Base-by-base conservation (phyloP, 1,140 invertebrate genomes). In the Diabrotica virgifera region DNA sequence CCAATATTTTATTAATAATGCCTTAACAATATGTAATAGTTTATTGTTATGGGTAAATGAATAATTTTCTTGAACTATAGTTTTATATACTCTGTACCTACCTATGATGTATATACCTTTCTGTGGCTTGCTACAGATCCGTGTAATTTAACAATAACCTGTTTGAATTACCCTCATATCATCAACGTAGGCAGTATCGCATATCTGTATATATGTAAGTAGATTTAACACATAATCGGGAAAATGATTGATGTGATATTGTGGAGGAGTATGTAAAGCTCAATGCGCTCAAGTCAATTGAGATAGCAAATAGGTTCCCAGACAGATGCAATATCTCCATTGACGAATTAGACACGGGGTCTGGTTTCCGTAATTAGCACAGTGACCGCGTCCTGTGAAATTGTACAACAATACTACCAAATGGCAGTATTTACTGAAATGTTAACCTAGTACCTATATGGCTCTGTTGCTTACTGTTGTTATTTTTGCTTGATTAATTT, bases 311-410 rank as follows among this genome's bases (percentile, higher is more conserved):
- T 51, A 60, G 59, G 38, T 36, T 36, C 10, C 0, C 59, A 51
- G 40, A 51, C 40, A 51, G 59, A 14, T 51, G 46, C 46, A 35
- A 52, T 60, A 60, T 60, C 57, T 59, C 57, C 57, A 59, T 59
- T 59, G 57, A 59, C 57, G 57, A 59, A 59, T 59, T 59, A 59
- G 57, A 38, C 57, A 59, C 57, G 57, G 57, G 13, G 12, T 6
- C 46, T 36, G 59, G 46, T 60, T 52, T 52, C 14, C 40, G 59
- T 50, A 52, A 60, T 60, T 51, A 60, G 59, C 11, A 50, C 36
- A 46, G 51, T 52, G 51, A 14, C 51, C 51, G 14, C 51, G 51
- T 52, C 14, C 51, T 52, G 51, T 52, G 51, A 52, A 52, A 52
- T 52, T 52, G 51, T 52, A 14, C 14, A 52, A 52, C 51, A 52